phyloP scores from a whole-genome alignment of 53 echinoderm and acorn worm genomes.

The Luidia sarsii region DNA sequence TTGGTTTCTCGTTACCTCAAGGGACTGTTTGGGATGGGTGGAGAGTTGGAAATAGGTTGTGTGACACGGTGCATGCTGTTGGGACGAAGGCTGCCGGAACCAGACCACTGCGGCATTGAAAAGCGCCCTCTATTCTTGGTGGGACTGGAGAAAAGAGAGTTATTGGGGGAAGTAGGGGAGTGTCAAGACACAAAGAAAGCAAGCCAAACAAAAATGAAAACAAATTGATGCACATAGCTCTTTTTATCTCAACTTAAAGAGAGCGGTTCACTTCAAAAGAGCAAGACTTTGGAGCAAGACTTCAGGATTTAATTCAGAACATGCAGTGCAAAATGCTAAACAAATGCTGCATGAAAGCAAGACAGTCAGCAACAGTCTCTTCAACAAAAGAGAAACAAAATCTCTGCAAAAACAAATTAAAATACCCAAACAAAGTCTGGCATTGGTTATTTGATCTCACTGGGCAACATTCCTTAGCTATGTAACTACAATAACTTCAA shows the following conservation, averaged over 20 bases:
- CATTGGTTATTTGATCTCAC: too few relatives aligned
- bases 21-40: constrained; percentile 98
- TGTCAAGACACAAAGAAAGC: neutral
- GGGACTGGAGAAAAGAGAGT: constrained; percentile 57
- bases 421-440: too few relatives aligned
- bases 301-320: too few relatives aligned
- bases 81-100: constrained; percentile 76
- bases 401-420: too few relatives aligned
- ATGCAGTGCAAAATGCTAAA: too few relatives aligned
- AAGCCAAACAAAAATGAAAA: neutral
- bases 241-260: neutral
- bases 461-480: too few relatives aligned
- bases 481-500: too few relatives aligned
- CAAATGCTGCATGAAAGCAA: too few relatives aligned
- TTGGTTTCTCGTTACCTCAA: constrained; percentile 80
- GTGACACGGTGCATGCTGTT: constrained; percentile 81
- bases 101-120: constrained; percentile 71
- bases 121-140: constrained; percentile 85
- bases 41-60: constrained; percentile 94
- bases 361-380: too few relatives aligned
- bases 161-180: neutral
- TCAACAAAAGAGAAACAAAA: too few relatives aligned
- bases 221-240: neutral
- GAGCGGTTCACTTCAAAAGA: neutral
- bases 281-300: too few relatives aligned